These are phyloP conservation scores for Anthoscopus minutus DNA, from an alignment of 2,113 vertebrate genomes.

Conservation along the genomic window DNA sequence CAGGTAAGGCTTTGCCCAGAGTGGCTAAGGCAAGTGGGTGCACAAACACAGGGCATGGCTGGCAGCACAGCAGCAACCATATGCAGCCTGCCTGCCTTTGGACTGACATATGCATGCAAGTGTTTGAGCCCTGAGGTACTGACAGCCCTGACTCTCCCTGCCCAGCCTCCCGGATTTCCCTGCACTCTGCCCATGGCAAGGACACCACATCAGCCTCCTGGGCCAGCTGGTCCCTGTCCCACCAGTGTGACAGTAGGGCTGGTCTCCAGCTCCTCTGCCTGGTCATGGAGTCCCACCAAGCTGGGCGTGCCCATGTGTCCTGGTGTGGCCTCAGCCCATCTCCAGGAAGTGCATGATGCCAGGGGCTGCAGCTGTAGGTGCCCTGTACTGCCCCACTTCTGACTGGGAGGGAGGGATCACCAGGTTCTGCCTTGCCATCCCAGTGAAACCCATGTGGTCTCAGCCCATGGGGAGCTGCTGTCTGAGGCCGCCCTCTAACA, in stretches of 20 bases:
- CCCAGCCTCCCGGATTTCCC: fast-evolving
- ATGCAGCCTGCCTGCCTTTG: background rate
- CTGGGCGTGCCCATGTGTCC: too few species aligned
- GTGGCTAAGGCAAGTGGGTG: fast-evolving
- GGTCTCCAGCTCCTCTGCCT: background rate
- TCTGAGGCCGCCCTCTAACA: background rate
- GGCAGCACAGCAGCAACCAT: background rate
- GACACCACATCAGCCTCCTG: background rate
- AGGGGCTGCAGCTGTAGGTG: background rate
- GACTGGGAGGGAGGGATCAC: background rate
- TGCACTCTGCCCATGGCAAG: background rate
- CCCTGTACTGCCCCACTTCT: background rate
- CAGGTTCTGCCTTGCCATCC: background rate
- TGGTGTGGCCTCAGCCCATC: background rate
- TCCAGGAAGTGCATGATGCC: too few species aligned
- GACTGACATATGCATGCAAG: background rate
- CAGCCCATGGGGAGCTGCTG: background rate
- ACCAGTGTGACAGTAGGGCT: fast-evolving
- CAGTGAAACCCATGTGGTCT: background rate
- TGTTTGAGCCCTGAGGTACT: background rate
- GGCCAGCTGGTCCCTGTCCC: fast-evolving
- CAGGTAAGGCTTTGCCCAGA: background rate
- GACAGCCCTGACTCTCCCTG: background rate
- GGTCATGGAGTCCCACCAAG: too few species aligned
- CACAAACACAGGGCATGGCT: background rate